Percentiles rank a stretch among this genome's conserved stretches.
Conservation (phyloP, 1,140 invertebrate species). For the Dendrolimus punctatus region DNA sequence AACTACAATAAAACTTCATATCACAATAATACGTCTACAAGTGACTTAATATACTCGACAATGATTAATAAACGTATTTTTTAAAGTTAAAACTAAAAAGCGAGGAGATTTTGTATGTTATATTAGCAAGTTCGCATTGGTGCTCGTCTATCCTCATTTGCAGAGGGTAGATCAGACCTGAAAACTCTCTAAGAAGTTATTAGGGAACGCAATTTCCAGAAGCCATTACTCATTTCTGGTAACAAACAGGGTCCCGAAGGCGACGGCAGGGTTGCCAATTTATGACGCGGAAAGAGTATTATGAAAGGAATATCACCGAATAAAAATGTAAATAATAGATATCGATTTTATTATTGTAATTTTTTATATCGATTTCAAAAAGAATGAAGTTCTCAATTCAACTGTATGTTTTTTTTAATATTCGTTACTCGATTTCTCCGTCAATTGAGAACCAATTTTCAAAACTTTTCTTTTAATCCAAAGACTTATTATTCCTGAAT, state of each 20-base stretch:
- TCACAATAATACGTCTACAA: neutral
- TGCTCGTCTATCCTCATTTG: constrained; percentile 45
- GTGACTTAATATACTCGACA: constrained; percentile 11
- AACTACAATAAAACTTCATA: neutral
- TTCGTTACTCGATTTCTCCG: too few relatives aligned
- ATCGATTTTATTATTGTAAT: too few relatives aligned
- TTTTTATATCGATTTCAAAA: too few relatives aligned
- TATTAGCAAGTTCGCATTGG: constrained; percentile 39
- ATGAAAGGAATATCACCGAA: too few relatives aligned
- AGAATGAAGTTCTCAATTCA: too few relatives aligned
- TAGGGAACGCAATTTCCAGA: constrained; percentile 57
- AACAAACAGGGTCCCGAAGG: constrained; percentile 29
- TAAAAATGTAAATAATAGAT: constrained; percentile 2
- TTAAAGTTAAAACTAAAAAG: constrained; percentile 48
- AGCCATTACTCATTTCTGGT: constrained; percentile 59
- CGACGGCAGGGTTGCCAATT: neutral
- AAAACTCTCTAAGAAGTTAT: constrained; percentile 58
- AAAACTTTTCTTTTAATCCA: too few relatives aligned
- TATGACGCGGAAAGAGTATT: too few relatives aligned
- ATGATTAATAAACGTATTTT: constrained; percentile 17
- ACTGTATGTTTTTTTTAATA: too few relatives aligned
- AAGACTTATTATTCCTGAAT: too few relatives aligned
- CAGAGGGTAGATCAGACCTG: constrained; percentile 38
- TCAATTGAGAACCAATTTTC: too few relatives aligned
- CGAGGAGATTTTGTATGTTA: constrained; percentile 42